Conservation (phyloP, 2,113 vertebrate species). For the Hippocampus comes region DNA sequence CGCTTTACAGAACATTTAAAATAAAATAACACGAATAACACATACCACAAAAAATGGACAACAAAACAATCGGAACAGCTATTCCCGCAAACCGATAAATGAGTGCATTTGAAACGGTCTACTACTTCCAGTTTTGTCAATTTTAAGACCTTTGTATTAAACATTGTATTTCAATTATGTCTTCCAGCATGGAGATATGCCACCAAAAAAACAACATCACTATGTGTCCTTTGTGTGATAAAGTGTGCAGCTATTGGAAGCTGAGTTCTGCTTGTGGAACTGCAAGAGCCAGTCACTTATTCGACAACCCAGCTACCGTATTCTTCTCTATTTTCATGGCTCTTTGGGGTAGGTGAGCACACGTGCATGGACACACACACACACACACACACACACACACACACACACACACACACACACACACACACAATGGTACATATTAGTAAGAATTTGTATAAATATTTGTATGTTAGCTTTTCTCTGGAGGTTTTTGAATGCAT, state of each 20-base stretch:
- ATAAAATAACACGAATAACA: no score
- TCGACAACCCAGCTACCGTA: slow-evolving; percentile 95
- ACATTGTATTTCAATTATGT: neutral
- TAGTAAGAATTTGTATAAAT: no score
- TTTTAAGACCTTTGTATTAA: neutral
- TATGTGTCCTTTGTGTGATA: slow-evolving; percentile 95
- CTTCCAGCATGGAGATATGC: slow-evolving; percentile 95
- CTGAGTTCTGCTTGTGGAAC: slow-evolving; percentile 89
- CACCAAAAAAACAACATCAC: slow-evolving; percentile 87
- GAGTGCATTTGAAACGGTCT: neutral
- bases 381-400: neutral
- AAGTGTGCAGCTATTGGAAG: slow-evolving; percentile 93
- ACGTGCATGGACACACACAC: neutral
- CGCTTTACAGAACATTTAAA: no score
- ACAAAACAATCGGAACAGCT: no score
- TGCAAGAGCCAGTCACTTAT: slow-evolving; percentile 91
- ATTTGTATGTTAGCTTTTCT: no score
- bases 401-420: no score
- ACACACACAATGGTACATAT: no score
- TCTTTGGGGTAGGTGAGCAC: slow-evolving; percentile 85
- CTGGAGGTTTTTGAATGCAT: no score
- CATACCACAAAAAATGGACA: no score
- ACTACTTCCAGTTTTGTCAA: neutral
- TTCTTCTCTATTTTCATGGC: slow-evolving; percentile 99
- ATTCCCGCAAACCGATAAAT: no score